Evolutionary conservation across 2,113 vertebrate species (phyloP).

Genomic region (Anguilla rostrata): DNA sequence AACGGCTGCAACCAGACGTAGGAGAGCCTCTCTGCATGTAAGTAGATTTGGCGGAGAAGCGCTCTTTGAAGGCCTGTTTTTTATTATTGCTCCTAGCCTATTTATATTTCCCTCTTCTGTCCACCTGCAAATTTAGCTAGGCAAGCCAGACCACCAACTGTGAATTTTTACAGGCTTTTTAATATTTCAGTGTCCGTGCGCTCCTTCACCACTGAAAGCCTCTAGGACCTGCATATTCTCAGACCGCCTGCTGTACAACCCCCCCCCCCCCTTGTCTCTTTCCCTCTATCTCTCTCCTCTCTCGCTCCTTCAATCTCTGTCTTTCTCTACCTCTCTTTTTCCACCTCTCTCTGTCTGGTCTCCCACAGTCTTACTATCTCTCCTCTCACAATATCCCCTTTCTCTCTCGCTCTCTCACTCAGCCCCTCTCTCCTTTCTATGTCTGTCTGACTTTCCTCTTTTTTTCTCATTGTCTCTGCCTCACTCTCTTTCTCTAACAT

Average conservation of each 20-base stretch:
- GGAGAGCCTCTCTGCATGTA: neutral
- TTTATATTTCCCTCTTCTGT: constrained; percentile 28
- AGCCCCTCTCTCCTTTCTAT: too few species aligned
- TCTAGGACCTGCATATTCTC: constrained; percentile 31
- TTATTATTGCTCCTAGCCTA: constrained; percentile 25
- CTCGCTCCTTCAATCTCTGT: constrained; percentile 37
- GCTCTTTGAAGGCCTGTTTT: neutral
- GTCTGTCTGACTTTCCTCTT: too few species aligned
- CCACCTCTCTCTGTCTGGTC: constrained; percentile 38
- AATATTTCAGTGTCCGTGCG: constrained; percentile 48
- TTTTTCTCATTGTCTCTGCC: too few species aligned
- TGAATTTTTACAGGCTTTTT: constrained; percentile 46
- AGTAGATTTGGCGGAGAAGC: neutral
- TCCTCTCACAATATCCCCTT: neutral
- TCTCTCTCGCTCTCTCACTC: neutral
- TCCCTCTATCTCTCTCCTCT: constrained; percentile 11
- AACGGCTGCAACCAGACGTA: neutral
- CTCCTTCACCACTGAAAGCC: constrained; percentile 39
- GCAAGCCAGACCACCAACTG: constrained; percentile 52
- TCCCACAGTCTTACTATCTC: constrained; percentile 41
- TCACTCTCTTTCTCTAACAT: too few species aligned
- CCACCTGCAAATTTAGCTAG: constrained; percentile 36
- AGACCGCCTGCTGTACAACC: constrained; percentile 27
- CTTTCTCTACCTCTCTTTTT: constrained; percentile 39
- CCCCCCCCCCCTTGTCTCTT: neutral